phyloP scores from a whole-genome alignment of 2,888 invertebrate genomes.

The Danaus chrysippus region DNA sequence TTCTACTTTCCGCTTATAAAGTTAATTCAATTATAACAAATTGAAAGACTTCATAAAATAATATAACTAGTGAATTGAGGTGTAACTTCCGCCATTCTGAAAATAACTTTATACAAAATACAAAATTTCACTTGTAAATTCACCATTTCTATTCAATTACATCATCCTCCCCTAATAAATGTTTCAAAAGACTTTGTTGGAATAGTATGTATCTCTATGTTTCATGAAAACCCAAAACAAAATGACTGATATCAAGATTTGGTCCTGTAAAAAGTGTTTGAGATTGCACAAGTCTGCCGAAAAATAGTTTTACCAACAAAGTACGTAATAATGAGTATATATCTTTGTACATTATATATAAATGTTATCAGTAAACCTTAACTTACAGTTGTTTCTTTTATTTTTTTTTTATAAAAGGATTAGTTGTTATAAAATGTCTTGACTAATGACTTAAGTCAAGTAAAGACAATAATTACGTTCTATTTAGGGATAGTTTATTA shows the following conservation, averaged over 20 bases:
- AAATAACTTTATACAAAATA: constrained; percentile 32
- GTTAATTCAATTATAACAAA: constrained; percentile 51
- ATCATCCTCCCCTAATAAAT: constrained; percentile 32
- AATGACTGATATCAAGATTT: constrained; percentile 30
- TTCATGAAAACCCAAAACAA: constrained; percentile 25
- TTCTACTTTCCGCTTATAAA: constrained; percentile 40
- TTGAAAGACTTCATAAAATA: constrained; percentile 40
- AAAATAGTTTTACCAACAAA: not conserved
- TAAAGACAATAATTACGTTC: too few species aligned
- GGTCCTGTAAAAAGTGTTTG: constrained; percentile 14
- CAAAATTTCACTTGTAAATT: too few species aligned
- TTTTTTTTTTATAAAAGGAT: too few species aligned
- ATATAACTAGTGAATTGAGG: constrained; percentile 38
- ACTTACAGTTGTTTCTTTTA: too few species aligned
- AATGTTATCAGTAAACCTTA: too few species aligned
- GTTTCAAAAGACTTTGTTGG: constrained; percentile 29
- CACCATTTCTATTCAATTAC: constrained; percentile 37
- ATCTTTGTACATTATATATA: not conserved
- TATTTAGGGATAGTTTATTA: too few species aligned
- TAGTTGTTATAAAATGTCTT: too few species aligned
- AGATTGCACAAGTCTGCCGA: not conserved
- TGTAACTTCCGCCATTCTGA: constrained; percentile 33
- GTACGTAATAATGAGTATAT: not conserved
- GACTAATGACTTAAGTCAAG: too few species aligned
- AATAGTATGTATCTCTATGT: constrained; percentile 29